Base-by-base conservation (phyloP, 2,113 vertebrate species). In the Atlantisia rogersi region DNA sequence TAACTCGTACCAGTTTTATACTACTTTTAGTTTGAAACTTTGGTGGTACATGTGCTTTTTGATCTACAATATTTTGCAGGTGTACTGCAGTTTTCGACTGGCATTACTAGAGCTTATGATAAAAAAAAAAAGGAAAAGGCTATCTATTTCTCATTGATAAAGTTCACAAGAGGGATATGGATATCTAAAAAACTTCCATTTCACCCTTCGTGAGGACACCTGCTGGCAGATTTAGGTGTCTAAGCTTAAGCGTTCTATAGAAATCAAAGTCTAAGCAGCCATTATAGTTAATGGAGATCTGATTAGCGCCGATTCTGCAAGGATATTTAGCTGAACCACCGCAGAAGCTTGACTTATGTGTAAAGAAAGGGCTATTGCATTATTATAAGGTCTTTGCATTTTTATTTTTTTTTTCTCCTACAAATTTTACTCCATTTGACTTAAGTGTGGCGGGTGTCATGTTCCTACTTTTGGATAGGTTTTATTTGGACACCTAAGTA, bases 121-220 rank as follows among this genome's bases (percentile, higher is more conserved):
- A 4, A 50, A 15, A n/a, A 46, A n/a, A 35, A 18, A 26, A 40
- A 0, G 5, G 29, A 15, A n/a, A 42, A 31, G 29, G 35, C 35
- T 35, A n/a, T 1, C 0, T 31, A 9, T 76, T 89, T 64, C 5
- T 83, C 2, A 50, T 13, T 40, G n/a, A 50, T 40, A n/a, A 39
- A 0, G 0, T 32, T 42, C 6, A 60, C 16, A 1, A 5, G 80
- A 37, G 5, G 11, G 42, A 56, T 83, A 83, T 13, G 2, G 2
- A 37, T 71, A 40, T 14, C 52, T 9, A 65, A 32, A 11, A 29
- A 22, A 3, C 6, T 74, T 80, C 16, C 3, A 31, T 32, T 80
- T 73, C 6, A 9, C 52, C 44, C 7, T 88, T 75, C 75, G 5
- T 4, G 28, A 79, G 21, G 19, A 59, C 3, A 19, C 59, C 12